phyloP scores from a whole-genome alignment of 2,113 vertebrate species.

The Vombatus ursinus region DNA sequence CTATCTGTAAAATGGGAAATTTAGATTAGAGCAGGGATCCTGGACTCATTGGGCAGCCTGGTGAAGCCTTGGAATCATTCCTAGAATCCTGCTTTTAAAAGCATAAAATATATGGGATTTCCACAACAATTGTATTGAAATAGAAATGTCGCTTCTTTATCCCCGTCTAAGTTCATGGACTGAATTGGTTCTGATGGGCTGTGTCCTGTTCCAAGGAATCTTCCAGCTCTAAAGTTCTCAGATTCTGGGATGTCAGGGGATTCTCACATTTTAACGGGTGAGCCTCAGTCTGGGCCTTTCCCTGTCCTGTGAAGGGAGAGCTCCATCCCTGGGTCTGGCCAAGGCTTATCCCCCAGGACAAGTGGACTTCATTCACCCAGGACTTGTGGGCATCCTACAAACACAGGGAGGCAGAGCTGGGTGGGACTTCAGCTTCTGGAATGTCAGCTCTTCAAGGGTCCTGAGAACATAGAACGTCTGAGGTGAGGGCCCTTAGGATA shows the following conservation, averaged over 20 bases:
- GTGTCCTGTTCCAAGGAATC: background rate
- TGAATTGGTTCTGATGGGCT: background rate
- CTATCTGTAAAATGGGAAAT: background rate
- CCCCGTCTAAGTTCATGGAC: background rate
- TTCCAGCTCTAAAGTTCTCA: no score
- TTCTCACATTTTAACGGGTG: background rate
- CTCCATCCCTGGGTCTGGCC: background rate
- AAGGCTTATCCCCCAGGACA: background rate
- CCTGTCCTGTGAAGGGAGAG: background rate
- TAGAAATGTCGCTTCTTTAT: background rate
- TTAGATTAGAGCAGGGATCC: background rate
- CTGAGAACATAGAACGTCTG: no score
- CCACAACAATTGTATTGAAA: background rate
- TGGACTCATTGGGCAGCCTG: background rate
- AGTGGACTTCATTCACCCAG: no score
- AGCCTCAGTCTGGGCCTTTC: fast-evolving
- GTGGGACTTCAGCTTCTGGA: background rate
- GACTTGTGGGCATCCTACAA: background rate
- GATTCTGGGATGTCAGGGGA: no score
- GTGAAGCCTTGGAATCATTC: background rate
- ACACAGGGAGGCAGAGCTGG: background rate
- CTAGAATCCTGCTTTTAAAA: background rate
- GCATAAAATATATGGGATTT: background rate
- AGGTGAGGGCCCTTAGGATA: background rate
- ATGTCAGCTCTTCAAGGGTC: background rate